These are phyloP conservation scores for Elaphurus davidianus DNA, from an alignment of 2,113 vertebrate species.

Conservation along the genomic window DNA sequence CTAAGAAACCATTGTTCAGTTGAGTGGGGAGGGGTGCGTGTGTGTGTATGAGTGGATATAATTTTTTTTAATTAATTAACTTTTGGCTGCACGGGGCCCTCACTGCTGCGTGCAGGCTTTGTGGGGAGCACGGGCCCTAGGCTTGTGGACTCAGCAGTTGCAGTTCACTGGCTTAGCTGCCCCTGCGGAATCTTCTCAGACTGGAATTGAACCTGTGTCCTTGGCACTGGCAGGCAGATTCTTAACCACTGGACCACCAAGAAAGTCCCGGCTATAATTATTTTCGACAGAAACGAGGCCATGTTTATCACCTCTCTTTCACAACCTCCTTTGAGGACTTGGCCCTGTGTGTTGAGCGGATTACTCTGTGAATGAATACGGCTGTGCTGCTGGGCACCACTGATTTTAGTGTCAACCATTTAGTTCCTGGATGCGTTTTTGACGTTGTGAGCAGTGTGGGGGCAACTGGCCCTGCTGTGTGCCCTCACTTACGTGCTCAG, in stretches of 20 bases:
- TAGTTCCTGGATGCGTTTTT: background rate
- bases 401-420: accelerated
- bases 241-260: background rate
- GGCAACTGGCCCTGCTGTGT: accelerated
- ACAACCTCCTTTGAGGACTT: accelerated
- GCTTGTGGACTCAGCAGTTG: background rate
- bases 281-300: background rate
- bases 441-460: background rate
- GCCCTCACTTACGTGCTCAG: background rate
- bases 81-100: background rate
- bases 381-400: accelerated
- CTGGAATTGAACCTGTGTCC: background rate
- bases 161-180: background rate
- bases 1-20: background rate
- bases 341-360: accelerated
- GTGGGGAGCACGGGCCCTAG: background rate
- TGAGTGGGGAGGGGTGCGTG: background rate
- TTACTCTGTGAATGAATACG: accelerated
- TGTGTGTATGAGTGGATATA: accelerated
- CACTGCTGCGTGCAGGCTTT: background rate
- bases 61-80: background rate
- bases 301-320: too few relatives aligned
- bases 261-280: background rate
- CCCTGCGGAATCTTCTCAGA: background rate
- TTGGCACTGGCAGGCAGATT: background rate